Percentiles rank a stretch among this genome's conserved stretches.
Evolutionary conservation across 2,888 invertebrate species (phyloP).

Genomic region (Nysson spinosus): DNA sequence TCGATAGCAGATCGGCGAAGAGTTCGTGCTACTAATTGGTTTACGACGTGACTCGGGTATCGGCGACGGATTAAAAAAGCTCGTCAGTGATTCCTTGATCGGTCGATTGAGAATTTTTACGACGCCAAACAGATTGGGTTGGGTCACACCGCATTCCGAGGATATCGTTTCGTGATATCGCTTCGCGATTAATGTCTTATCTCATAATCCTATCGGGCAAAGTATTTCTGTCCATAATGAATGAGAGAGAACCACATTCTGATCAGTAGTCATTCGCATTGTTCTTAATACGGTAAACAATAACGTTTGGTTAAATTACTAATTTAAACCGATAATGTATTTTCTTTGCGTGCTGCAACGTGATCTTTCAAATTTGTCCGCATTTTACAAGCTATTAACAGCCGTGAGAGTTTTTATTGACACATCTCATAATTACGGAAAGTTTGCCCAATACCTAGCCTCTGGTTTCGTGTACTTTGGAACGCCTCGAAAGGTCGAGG

Average conservation of each 20-base stretch:
- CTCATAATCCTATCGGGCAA: slow-evolving; percentile 4
- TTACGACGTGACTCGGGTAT: background rate
- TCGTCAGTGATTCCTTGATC: background rate
- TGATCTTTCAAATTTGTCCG: slow-evolving; percentile 24
- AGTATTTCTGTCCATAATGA: no score
- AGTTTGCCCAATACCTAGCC: slow-evolving; percentile 20
- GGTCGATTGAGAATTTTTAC: background rate
- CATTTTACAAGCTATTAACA: slow-evolving; percentile 29
- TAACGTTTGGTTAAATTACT: no score
- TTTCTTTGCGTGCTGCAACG: background rate
- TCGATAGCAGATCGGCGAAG: slow-evolving; percentile 40
- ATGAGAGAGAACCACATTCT: no score
- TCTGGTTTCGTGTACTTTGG: background rate
- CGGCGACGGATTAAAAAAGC: slow-evolving; percentile 4
- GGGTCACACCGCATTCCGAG: slow-evolving; percentile 21
- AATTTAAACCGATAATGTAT: no score
- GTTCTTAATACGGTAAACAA: no score
- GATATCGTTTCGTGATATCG: slow-evolving; percentile 19
- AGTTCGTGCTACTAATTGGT: slow-evolving; percentile 29
- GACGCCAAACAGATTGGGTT: background rate
- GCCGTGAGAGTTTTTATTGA: slow-evolving; percentile 31
- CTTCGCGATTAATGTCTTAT: slow-evolving; percentile 13
- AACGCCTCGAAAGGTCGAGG: slow-evolving; percentile 9
- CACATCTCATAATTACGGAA: slow-evolving; percentile 30
- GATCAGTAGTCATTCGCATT: no score